phyloP scores from a whole-genome alignment of 2,113 vertebrate genomes.

The Pluvialis apricaria region DNA sequence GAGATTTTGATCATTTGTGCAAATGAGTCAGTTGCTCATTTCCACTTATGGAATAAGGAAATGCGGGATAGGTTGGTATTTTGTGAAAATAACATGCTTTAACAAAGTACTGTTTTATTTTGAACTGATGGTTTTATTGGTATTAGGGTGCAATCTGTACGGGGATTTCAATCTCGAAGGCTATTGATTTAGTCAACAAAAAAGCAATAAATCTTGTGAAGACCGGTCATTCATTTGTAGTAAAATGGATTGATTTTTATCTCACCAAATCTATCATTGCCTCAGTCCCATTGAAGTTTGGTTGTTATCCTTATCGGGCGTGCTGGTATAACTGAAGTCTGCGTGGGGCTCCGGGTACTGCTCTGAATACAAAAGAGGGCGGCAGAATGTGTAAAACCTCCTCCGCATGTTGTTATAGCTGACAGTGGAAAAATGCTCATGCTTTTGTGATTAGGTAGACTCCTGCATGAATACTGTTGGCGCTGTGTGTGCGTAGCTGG shows the following conservation, averaged over 20 bases:
- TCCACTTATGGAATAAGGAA: background rate
- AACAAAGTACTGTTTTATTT: background rate
- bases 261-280: fast-evolving
- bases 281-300: background rate
- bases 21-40: background rate
- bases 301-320: background rate
- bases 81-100: background rate
- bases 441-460: background rate
- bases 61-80: background rate
- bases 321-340: background rate
- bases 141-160: background rate
- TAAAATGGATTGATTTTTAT: background rate
- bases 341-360: background rate
- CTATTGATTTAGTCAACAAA: background rate
- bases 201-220: background rate
- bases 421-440: background rate
- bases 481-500: background rate
- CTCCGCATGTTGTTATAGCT: fast-evolving
- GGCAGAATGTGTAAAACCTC: background rate
- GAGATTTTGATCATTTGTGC: background rate
- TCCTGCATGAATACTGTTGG: background rate
- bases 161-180: background rate
- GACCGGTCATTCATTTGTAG: background rate
- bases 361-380: background rate
- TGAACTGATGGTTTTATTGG: background rate